Evolutionary conservation across 1,140 invertebrate genomes (phyloP), one percentile per base, ranked within the genome.

Genomic region (Charaxes varanes): DNA sequence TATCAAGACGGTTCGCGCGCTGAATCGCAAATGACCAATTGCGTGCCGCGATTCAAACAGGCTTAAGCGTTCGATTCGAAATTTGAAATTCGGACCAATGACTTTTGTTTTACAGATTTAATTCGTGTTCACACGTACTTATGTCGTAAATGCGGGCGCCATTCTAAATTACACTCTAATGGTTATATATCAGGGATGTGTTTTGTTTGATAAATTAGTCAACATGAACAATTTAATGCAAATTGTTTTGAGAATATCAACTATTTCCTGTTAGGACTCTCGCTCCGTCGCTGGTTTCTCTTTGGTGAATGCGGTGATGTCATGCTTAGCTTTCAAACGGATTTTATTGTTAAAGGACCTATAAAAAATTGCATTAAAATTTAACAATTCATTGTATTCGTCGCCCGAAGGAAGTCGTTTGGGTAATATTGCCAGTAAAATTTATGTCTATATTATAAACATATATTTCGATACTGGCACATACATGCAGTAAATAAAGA

Each of bases 231-330:
- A 59, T 74, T 72, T 76, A 74, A 69, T 65, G 69, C 67, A 61
- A 74, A 70, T 61, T 81, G 69, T 74, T 76, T 72, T 58, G 57
- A 70, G 73, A 74, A 78, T 81, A 78, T 76, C 67, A 81, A 81
- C 77, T 81, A 81, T 81, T 81, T 81, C 77, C 77, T 81, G 77
- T 76, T 80, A 76, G 67, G 60, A 55, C 62, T 73, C 72, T 73
- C 66, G 66, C 50, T 68, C 62, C 72, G 68, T 62, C 56, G 52
- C 63, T 59, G 49, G 58, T 61, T 67, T 70, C 63, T 62, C 63
- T 73, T 64, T 67, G 55, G 57, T 41, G 41, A 52, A 62, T 37
- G 19, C 47, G 58, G 59, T 81, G 74, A 77, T 76, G 70, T 81
- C 77, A 81, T 73, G 42, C 31, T 43, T 8, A 21, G 53, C 47